phyloP scores from a whole-genome alignment of 2,888 invertebrate species.

The Drosophila histrio region DNA sequence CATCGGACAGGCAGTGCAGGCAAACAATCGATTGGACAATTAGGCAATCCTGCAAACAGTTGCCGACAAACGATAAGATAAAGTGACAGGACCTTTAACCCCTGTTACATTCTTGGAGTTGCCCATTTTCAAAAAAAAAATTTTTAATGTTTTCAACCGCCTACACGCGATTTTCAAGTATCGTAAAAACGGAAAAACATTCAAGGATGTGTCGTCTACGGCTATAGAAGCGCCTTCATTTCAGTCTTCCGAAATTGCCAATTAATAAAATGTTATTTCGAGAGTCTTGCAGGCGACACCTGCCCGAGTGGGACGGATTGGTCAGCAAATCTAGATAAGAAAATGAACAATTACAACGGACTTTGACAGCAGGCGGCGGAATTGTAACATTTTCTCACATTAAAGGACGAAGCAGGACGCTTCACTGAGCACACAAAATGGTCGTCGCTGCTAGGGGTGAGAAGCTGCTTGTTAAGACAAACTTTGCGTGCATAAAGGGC shows the following conservation, averaged over 20 bases:
- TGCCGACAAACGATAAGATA: slow-evolving; percentile 73
- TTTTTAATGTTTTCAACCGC: slow-evolving; percentile 50
- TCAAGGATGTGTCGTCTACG: not conserved
- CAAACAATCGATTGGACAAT: slow-evolving; percentile 55
- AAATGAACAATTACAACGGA: slow-evolving; percentile 78
- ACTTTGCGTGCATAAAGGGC: slow-evolving; percentile 67
- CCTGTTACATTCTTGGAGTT: slow-evolving; percentile 19
- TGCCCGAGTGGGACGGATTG: slow-evolving; percentile 49
- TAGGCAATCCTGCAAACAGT: slow-evolving; percentile 62
- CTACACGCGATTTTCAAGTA: slow-evolving; percentile 64
- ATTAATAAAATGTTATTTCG: slow-evolving; percentile 76
- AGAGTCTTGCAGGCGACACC: slow-evolving; percentile 59
- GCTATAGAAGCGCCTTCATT: slow-evolving; percentile 8
- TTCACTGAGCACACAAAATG: slow-evolving; percentile 68
- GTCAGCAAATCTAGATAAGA: slow-evolving; percentile 76
- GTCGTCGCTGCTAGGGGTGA: slow-evolving; percentile 42
- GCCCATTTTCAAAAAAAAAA: slow-evolving; percentile 36
- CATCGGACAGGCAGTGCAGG: slow-evolving; percentile 21
- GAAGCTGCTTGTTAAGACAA: slow-evolving; percentile 38
- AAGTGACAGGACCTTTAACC: slow-evolving; percentile 27
- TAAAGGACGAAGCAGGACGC: slow-evolving; percentile 58
- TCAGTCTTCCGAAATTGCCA: slow-evolving; percentile 47
- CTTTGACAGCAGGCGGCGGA: slow-evolving; percentile 51
- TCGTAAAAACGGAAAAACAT: slow-evolving; percentile 55
- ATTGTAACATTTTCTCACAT: slow-evolving; percentile 82